Evolutionary conservation across 2,888 invertebrate genomes (phyloP), one percentile per base, ranked within the genome.

Genomic region (Amphipoea oculea): DNA sequence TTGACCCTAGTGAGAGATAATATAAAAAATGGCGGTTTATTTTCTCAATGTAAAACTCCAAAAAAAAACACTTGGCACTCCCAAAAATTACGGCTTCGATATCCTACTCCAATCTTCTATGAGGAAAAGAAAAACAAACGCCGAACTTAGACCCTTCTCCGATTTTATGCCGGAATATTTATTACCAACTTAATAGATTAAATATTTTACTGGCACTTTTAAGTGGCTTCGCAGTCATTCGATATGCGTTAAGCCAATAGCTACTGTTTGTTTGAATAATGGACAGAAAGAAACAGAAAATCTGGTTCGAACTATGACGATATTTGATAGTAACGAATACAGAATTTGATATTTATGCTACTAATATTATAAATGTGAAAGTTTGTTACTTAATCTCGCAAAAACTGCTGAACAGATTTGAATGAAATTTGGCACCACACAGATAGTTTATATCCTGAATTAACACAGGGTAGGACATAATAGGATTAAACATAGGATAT

Each of bases 161-260:
- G 81, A 79, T 88, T 88, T 89, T 86, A 88, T 79, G 82, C 73
- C 81, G 40, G 81, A 83, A 89, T 89, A 89, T 89, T 89, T 89
- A 89, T 89, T 75, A 89, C 84, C 85, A 86, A 88, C 89, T 90
- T 89, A 89, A 89, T 82, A 88, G 87, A 90, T 89, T 89, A 89
- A 89, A 89, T 89, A 89, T 87, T 89, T 90, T 89, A 90, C 84
- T 82, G 72, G 51, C 86, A 84, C 79, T 80, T 90, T 89, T 89
- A 89, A 87, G 87, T 88, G 86, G 86, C 84, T 86, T 89, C 89
- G 83, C 79, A 75, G 89, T 83, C 81, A 90, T 90, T 86, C 82
- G 91, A 90, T 90, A 90, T 84, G 83, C 91, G 84, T 88, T 87
- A 85, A 89, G 73, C 81, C 81, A 89, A 85, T 84, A 83, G 90